These are phyloP conservation scores for Probosciger aterrimus DNA, from an alignment of 2,113 vertebrate species.

Conservation along the genomic window DNA sequence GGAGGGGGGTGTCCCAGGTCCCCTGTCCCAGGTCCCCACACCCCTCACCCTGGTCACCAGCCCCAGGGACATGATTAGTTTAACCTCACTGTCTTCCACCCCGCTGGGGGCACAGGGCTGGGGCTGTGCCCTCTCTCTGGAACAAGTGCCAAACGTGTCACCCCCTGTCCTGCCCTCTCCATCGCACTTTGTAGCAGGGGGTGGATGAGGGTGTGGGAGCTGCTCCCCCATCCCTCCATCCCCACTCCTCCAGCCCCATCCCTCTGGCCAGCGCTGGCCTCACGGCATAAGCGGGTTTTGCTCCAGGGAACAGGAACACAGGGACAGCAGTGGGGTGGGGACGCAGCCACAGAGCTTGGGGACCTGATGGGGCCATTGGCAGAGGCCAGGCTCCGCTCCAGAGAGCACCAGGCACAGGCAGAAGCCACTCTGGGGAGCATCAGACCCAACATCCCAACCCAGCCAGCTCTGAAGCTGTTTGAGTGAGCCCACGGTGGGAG, in stretches of 20 bases:
- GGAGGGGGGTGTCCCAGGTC: not conserved
- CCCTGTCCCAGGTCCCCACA: no score
- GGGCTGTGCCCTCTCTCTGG: constrained; percentile 21
- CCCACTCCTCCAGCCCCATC: not conserved
- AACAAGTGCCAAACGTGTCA: constrained; percentile 50
- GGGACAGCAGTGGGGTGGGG: not conserved
- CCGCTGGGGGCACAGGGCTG: not conserved
- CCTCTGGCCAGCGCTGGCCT: not conserved
- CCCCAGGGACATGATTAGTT: not conserved
- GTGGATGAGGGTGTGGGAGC: not conserved
- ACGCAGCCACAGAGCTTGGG: not conserved
- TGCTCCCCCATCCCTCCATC: not conserved
- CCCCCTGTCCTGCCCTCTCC: not conserved
- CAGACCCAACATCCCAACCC: not conserved
- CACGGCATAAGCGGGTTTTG: not conserved
- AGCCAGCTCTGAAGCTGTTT: not conserved
- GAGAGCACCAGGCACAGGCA: not conserved
- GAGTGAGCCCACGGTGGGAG: not conserved
- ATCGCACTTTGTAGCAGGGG: not conserved
- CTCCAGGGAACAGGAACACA: not conserved
- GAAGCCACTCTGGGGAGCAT: not conserved
- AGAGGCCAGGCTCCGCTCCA: not conserved
- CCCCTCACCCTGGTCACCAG: not conserved
- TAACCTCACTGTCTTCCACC: constrained; percentile 3
- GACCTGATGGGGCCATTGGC: not conserved